Conservation (phyloP, 2,797 vertebrate genomes). For the Myotis pilosus region DNA sequence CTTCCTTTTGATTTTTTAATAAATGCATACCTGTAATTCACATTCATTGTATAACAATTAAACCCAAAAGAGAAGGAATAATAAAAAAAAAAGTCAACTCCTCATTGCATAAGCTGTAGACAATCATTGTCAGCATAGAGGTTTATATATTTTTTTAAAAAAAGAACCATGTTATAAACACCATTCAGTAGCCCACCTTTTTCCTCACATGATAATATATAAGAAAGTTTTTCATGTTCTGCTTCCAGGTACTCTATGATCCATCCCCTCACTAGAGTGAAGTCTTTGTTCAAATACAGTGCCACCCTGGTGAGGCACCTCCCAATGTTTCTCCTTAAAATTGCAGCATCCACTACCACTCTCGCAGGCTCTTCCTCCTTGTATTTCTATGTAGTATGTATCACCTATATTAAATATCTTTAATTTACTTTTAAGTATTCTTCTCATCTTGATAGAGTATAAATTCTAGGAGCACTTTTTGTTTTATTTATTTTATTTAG, state of each 20-base stretch:
- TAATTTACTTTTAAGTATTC: background rate
- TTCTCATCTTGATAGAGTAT: background rate
- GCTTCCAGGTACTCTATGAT: background rate
- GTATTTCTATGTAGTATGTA: background rate
- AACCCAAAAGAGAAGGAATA: background rate
- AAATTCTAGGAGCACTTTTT: background rate
- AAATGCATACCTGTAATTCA: slow-evolving; percentile 25
- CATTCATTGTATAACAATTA: slow-evolving; percentile 51
- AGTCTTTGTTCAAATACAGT: background rate
- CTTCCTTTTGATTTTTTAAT: slow-evolving; percentile 56
- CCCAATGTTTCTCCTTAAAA: background rate
- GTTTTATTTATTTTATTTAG: background rate
- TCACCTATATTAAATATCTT: background rate
- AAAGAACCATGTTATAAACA: background rate
- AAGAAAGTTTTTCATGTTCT: background rate
- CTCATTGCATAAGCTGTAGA: background rate
- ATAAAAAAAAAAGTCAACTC: background rate
- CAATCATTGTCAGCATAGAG: background rate
- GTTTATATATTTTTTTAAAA: background rate
- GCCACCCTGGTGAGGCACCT: background rate
- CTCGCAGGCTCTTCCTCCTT: background rate
- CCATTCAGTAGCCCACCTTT: background rate
- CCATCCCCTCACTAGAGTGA: slow-evolving; percentile 1
- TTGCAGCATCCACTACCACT: no score
- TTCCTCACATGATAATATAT: background rate